Conservation (phyloP, 2,113 vertebrate genomes). For the Gallinago jamesoni region DNA sequence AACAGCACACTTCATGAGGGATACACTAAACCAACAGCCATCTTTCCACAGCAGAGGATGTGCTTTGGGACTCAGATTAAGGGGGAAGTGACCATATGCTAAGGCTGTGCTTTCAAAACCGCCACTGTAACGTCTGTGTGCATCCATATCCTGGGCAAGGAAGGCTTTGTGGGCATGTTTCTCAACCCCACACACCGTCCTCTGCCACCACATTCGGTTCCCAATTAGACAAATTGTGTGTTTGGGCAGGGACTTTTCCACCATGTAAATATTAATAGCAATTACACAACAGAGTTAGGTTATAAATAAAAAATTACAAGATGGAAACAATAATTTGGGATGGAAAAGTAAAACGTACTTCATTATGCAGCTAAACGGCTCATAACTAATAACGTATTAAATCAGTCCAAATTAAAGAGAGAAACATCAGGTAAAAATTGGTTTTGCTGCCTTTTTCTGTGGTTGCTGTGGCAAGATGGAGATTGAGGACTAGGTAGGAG, state of each 20-base stretch:
- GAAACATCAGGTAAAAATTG: neutral
- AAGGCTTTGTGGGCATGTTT: neutral
- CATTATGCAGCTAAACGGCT: neutral
- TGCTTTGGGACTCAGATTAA: neutral
- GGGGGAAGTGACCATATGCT: fast-evolving
- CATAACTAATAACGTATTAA: constrained; percentile 3
- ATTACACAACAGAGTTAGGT: neutral
- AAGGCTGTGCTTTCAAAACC: neutral
- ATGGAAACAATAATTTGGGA: neutral
- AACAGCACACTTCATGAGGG: neutral
- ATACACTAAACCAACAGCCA: neutral
- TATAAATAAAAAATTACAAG: constrained; percentile 2
- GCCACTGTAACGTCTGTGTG: neutral
- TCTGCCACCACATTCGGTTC: neutral
- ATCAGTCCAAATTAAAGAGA: neutral
- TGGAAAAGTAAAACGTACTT: neutral
- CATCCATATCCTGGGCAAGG: neutral
- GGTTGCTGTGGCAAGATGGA: neutral
- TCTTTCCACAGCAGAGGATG: neutral
- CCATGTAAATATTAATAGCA: neutral
- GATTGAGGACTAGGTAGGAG: neutral
- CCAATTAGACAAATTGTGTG: neutral
- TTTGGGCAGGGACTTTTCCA: neutral
- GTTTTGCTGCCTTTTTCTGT: neutral
- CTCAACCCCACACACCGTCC: neutral